Evolutionary conservation across 2,888 invertebrate genomes (phyloP).

Genomic region (Rhagium mordax): DNA sequence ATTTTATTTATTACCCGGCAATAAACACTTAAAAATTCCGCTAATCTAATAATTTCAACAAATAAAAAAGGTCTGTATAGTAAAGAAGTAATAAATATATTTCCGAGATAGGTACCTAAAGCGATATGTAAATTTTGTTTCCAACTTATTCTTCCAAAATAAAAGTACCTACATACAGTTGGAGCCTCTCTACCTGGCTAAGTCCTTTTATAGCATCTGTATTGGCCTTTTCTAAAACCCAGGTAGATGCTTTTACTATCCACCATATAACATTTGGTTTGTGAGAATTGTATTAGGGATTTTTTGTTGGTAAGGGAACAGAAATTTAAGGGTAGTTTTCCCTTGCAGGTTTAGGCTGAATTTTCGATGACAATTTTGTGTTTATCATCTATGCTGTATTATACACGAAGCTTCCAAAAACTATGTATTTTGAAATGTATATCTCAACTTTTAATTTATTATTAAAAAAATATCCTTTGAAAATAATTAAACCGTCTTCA

Average conservation of each 20-base stretch:
- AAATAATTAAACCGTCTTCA: too few species aligned
- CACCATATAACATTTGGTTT: constrained; percentile 12
- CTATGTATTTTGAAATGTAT: too few species aligned
- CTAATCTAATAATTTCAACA: too few species aligned
- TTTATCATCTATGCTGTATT: neutral
- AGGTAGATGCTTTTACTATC: constrained; percentile 14
- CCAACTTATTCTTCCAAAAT: neutral
- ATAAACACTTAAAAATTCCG: neutral
- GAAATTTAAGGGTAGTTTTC: constrained; percentile 17
- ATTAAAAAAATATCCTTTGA: too few species aligned
- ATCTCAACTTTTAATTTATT: too few species aligned
- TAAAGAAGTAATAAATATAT: too few species aligned
- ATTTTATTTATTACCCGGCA: neutral
- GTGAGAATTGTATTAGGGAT: constrained; percentile 8
- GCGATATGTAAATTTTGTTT: neutral
- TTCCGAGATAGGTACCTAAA: neutral
- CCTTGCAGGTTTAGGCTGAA: neutral
- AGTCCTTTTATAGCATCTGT: neutral
- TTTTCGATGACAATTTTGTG: neutral
- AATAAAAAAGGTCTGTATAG: too few species aligned
- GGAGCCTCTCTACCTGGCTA: neutral
- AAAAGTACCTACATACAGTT: neutral
- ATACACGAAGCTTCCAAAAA: neutral
- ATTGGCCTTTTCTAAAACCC: neutral
- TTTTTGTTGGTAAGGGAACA: constrained; percentile 18